Percentiles rank a stretch among this genome's conserved stretches.
Evolutionary conservation across 1,140 invertebrate species (phyloP).

Genomic region (Amyelois transitella): DNA sequence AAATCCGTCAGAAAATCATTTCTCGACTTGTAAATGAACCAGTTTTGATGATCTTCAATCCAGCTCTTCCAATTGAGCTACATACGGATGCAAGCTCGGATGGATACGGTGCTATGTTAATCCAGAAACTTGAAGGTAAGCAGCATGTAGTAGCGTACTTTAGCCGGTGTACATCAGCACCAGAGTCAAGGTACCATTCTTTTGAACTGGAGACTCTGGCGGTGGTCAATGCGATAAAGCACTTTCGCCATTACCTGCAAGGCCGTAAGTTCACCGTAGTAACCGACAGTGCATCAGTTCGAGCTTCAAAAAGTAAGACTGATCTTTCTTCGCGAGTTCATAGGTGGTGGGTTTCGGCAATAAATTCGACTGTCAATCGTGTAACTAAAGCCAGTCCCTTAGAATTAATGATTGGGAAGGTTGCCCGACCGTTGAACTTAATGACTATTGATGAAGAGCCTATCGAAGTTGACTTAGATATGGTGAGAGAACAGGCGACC

Average conservation of each 20-base stretch:
- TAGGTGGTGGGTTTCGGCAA: conserved; percentile 45
- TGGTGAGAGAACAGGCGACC: no score
- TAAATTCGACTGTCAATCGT: no score
- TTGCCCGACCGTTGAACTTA: no score
- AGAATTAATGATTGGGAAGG: no score
- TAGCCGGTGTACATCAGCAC: conserved; percentile 20
- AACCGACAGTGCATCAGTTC: conserved; percentile 51
- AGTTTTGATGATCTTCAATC: conserved; percentile 37
- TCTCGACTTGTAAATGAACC: conserved; percentile 18
- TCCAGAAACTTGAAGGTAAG: conserved; percentile 12
- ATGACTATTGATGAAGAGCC: no score
- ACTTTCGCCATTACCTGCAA: conserved; percentile 6
- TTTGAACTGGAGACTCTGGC: neutral
- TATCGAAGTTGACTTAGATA: no score
- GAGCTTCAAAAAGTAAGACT: conserved; percentile 32
- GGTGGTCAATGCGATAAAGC: neutral
- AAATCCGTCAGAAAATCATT: conserved; percentile 7
- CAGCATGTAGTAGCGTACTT: conserved; percentile 34
- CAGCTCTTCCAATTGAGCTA: conserved; percentile 23
- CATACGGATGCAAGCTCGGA: conserved; percentile 37
- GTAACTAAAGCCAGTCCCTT: no score
- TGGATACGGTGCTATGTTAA: conserved; percentile 30
- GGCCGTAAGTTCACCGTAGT: conserved; percentile 38
- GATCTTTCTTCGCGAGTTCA: conserved; percentile 32
- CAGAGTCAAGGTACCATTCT: neutral